Evolutionary conservation across 2,113 vertebrate genomes (phyloP).

Genomic region (Eudyptes chrysolophus): DNA sequence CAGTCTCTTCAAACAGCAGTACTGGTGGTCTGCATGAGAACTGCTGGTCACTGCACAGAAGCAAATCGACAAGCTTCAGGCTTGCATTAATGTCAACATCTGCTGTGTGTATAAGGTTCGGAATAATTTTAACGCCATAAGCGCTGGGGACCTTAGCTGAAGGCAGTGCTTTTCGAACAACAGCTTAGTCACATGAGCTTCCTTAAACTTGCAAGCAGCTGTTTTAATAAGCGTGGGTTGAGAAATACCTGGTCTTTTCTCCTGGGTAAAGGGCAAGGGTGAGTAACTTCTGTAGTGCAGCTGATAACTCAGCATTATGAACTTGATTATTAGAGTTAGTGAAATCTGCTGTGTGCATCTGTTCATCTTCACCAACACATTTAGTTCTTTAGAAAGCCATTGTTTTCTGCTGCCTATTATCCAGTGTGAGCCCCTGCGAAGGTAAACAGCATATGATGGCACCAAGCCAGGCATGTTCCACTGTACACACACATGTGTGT

Average conservation of each 20-base stretch:
- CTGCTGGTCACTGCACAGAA: background rate
- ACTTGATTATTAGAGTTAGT: background rate
- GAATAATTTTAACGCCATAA: background rate
- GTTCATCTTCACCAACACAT: background rate
- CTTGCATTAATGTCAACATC: background rate
- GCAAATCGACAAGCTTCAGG: background rate
- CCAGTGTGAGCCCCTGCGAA: background rate
- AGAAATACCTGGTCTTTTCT: background rate
- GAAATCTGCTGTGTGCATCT: background rate
- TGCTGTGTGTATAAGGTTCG: background rate
- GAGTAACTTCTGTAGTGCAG: background rate
- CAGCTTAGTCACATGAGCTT: background rate
- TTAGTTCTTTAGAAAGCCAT: background rate
- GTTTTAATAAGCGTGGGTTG: background rate
- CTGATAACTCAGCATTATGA: background rate
- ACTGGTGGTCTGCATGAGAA: background rate
- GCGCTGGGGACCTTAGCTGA: background rate
- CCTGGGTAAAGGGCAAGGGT: background rate
- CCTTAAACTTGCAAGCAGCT: background rate
- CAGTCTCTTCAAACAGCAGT: background rate
- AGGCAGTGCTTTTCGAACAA: background rate
- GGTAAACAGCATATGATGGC: background rate
- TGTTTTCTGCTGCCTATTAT: background rate
- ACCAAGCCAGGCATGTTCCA: background rate
- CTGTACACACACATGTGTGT: fast-evolving